Base-by-base conservation (phyloP, 2,888 invertebrate genomes). In the Vanessa cardui region DNA sequence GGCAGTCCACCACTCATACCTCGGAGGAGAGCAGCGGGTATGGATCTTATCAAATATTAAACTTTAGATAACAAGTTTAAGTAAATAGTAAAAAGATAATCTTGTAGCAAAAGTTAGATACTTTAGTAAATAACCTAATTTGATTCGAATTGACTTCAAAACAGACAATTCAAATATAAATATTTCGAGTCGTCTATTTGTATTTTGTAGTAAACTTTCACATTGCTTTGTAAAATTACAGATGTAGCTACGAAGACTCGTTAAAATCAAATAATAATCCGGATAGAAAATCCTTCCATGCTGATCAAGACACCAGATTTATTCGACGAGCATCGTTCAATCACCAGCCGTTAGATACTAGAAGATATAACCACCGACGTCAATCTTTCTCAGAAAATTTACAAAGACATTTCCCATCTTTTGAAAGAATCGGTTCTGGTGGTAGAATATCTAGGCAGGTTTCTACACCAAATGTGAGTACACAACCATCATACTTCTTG, bases 241-340 rank as follows among this genome's bases (percentile, higher is more conserved):
- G 94, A 78, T 96, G 96, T 86, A 96, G 96, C 80, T 97, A 97
- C 83, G 97, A 97, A 86, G 97, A 97, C 80, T 96, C 96, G 0
- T 86, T 97, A 50, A 96, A 96, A 82, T 96, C 95, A 0, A 95
- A 78, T 84, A 94, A 81, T 89, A 94, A 84, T 71, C 90, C 84
- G 75, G 89, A 86, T 45, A 68, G 77, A 1, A 88, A 89, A 62
- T 75, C 81, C 0, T 87, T 84, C 66, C 83, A 78, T 0, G 75
- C 78, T 1, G 85, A 84, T 2, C 58, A 72, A 0, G 89, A 89
- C 5, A 80, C 82, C 0, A 81, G 86, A n/a, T 86, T 87, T 70
- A 75, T 81, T 12, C 79, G 92, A 1, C 78, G 92, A 71, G 92
- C 92, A 0, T 92, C 92, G 4, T 87, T 91, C 75, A 86, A 83